phyloP scores from a whole-genome alignment of 2,113 vertebrate genomes.

The Phalacrocorax brasilianus region DNA sequence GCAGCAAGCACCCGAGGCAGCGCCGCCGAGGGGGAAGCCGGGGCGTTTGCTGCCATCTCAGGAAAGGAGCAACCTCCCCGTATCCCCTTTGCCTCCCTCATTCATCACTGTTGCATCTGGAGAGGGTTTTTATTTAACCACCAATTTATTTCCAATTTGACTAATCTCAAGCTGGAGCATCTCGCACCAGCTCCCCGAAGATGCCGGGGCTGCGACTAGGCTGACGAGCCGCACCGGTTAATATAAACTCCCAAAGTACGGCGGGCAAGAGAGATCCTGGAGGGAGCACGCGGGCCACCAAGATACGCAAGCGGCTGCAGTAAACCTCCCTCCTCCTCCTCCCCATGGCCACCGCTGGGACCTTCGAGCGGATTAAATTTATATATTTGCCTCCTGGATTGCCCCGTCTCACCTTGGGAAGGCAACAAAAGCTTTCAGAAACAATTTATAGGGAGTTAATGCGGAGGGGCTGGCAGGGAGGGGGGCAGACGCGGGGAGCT shows the following conservation, averaged over 20 bases:
- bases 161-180: slow-evolving; percentile 54
- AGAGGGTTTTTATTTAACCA: slow-evolving; percentile 70
- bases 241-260: slow-evolving; percentile 36
- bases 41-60: neutral
- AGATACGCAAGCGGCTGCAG: neutral
- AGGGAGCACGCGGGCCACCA: neutral
- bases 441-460: slow-evolving; percentile 50
- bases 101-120: slow-evolving; percentile 61
- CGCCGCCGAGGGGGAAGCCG: neutral
- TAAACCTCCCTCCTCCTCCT: neutral
- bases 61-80: slow-evolving; percentile 20
- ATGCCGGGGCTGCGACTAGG: slow-evolving; percentile 13
- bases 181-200: slow-evolving; percentile 10
- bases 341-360: neutral
- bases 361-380: slow-evolving; percentile 15
- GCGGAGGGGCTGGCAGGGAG: neutral
- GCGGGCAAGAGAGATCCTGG: neutral
- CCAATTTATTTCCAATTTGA: slow-evolving; percentile 71
- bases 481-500: neutral
- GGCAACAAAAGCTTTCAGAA: slow-evolving; percentile 56
- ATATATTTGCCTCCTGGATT: slow-evolving; percentile 49
- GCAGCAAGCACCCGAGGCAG: neutral
- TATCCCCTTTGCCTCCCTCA: slow-evolving; percentile 36
- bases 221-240: neutral
- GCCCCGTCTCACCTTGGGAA: slow-evolving; percentile 59